These are phyloP conservation scores for Telenomus remus DNA, from an alignment of 1,140 invertebrate genomes.

Conservation along the genomic window DNA sequence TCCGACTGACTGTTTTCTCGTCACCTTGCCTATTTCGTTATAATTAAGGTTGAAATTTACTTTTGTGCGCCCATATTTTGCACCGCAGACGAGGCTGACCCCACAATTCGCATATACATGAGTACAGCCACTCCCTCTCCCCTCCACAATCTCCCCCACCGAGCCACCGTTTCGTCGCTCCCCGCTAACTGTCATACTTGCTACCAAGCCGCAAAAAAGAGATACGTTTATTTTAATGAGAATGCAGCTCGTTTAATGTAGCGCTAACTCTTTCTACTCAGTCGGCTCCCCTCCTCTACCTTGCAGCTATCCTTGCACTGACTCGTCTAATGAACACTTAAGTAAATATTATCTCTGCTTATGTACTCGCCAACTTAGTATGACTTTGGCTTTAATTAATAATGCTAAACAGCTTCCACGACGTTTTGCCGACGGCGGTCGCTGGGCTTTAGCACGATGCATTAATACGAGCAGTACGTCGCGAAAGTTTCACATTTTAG, in stretches of 20 bases:
- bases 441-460: conserved; percentile 45
- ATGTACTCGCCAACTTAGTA: conserved; percentile 74
- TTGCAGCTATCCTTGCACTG: conserved; percentile 56
- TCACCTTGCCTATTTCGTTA: conserved; percentile 50
- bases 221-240: conserved; percentile 73
- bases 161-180: conserved; percentile 25
- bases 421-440: conserved; percentile 45
- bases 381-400: conserved; percentile 75
- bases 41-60: conserved; percentile 58
- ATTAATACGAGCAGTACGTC: conserved; percentile 42
- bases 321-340: conserved; percentile 73
- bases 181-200: conserved; percentile 39
- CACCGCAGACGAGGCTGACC: conserved; percentile 37
- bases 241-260: conserved; percentile 71
- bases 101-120: conserved; percentile 40
- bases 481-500: conserved; percentile 25
- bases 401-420: conserved; percentile 69
- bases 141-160: conserved; percentile 2
- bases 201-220: conserved; percentile 59
- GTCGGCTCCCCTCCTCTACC: conserved; percentile 22
- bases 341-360: conserved; percentile 75
- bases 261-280: conserved; percentile 55
- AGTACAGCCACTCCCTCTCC: conserved; percentile 33
- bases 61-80: conserved; percentile 65
- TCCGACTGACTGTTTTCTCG: conserved; percentile 19